Percentiles rank a stretch among this genome's conserved stretches.
These are phyloP conservation scores for Botrylloides violaceus DNA, from an alignment of 23 tunicate species.

Conservation along the genomic window DNA sequence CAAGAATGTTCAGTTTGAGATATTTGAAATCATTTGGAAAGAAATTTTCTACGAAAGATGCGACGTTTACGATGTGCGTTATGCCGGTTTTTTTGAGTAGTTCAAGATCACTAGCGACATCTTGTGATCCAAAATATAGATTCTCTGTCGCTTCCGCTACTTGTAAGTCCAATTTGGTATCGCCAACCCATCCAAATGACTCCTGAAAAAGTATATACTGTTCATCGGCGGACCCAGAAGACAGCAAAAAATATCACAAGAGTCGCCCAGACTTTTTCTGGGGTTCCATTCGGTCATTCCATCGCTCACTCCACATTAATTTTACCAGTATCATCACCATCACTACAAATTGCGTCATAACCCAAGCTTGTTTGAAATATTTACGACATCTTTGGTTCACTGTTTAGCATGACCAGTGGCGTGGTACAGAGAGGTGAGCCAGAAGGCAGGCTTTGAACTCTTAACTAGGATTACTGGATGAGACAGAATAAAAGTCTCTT, in stretches of 20 bases:
- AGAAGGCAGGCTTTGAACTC: too few relatives aligned
- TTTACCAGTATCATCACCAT: too few relatives aligned
- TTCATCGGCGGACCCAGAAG: not conserved
- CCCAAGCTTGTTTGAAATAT: too few relatives aligned
- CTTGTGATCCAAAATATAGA: slow-evolving; percentile 33
- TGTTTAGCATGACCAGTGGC: too few relatives aligned
- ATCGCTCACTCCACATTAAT: too few relatives aligned
- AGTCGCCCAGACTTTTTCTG: not conserved
- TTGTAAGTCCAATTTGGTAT: slow-evolving; percentile 30
- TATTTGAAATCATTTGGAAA: slow-evolving; percentile 27
- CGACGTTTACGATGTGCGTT: slow-evolving; percentile 33
- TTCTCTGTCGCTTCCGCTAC: slow-evolving; percentile 19
- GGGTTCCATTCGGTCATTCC: too few relatives aligned
- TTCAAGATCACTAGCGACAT: slow-evolving; percentile 13
- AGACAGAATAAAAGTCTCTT: too few relatives aligned
- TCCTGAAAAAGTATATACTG: not conserved
- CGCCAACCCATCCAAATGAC: slow-evolving; percentile 27
- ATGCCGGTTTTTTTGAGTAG: slow-evolving; percentile 20
- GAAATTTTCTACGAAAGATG: slow-evolving; percentile 21
- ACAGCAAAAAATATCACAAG: not conserved
- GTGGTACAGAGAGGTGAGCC: too few relatives aligned
- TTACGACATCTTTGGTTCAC: too few relatives aligned
- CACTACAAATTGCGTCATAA: too few relatives aligned
- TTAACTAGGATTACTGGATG: too few relatives aligned
- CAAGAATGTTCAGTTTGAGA: slow-evolving; percentile 8